Conservation (phyloP, 2,113 vertebrate genomes). For the Eolophus roseicapilla region DNA sequence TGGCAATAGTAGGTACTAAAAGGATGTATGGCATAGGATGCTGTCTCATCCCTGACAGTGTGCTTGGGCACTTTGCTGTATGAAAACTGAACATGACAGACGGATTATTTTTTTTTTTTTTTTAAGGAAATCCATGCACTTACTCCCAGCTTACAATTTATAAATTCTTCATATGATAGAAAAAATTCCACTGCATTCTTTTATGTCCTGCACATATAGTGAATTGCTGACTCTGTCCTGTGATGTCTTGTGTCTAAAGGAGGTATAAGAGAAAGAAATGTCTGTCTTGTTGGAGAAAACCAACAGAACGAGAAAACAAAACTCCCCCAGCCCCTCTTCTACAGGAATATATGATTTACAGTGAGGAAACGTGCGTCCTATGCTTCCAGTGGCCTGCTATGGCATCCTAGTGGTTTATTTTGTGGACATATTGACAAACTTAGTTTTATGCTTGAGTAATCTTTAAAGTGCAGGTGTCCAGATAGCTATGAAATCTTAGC, state of each 20-base stretch:
- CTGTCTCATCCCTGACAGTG: background rate
- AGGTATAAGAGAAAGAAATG: background rate
- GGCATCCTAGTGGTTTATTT: background rate
- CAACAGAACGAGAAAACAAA: background rate
- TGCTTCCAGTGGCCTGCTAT: background rate
- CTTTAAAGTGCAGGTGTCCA: background rate
- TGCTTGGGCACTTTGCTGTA: background rate
- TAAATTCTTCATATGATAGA: background rate
- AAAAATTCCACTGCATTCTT: background rate
- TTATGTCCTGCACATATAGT: background rate
- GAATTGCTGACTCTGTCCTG: background rate
- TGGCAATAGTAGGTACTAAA: background rate
- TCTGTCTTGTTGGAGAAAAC: background rate
- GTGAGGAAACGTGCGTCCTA: rapidly evolving
- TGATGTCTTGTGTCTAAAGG: background rate
- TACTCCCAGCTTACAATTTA: background rate
- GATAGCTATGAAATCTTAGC: background rate
- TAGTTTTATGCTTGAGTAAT: background rate
- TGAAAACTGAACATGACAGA: background rate
- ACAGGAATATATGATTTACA: background rate
- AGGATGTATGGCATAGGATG: background rate
- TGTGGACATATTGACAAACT: background rate
- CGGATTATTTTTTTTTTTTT: background rate
- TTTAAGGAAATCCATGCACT: background rate
- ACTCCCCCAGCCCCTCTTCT: background rate